Percentiles rank a stretch among this genome's conserved stretches.
These are phyloP conservation scores for Corvus moneduloides DNA, from an alignment of 2,113 vertebrate genomes.

Conservation along the genomic window DNA sequence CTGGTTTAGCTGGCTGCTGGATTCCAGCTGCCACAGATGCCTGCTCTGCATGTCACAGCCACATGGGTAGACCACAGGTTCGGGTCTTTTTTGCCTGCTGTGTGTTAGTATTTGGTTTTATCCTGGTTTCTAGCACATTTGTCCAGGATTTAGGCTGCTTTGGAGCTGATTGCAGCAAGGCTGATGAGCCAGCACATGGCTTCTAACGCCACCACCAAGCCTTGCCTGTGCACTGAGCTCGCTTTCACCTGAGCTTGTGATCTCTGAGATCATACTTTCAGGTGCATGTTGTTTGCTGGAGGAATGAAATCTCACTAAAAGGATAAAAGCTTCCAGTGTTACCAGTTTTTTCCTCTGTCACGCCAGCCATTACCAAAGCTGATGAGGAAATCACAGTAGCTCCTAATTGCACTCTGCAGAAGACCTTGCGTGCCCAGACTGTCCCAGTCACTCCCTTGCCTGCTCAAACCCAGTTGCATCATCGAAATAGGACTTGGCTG, in stretches of 20 bases:
- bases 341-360: background rate
- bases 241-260: background rate
- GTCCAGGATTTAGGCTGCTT: background rate
- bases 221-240: background rate
- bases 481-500: background rate
- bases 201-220: background rate
- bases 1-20: background rate
- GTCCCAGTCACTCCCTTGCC: background rate
- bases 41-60: background rate
- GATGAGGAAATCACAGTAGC: background rate
- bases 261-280: conserved; percentile 28
- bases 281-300: background rate
- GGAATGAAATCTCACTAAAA: background rate
- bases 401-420: background rate
- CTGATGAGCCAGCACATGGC: background rate
- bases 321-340: background rate
- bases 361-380: background rate
- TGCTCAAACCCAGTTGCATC: conserved; percentile 1
- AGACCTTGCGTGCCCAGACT: background rate
- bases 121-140: background rate
- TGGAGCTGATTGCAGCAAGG: background rate
- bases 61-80: rapidly evolving
- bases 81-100: background rate
- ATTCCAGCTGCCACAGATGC: background rate
- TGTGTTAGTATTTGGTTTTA: background rate